Base-by-base conservation (phyloP, 2,113 vertebrate genomes). In the Lycocorax pyrrhopterus region DNA sequence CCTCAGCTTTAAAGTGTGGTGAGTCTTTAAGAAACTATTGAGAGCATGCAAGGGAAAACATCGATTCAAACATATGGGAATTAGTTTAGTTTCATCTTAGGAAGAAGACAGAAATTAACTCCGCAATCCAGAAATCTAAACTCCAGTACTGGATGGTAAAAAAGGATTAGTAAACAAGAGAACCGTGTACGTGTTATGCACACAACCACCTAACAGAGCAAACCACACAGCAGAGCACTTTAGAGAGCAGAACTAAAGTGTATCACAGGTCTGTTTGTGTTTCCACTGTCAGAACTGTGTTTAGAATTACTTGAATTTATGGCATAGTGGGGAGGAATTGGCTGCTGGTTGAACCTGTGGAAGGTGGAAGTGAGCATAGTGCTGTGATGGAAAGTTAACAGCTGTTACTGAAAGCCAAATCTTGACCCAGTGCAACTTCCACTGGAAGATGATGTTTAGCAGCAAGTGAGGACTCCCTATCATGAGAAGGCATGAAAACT, bases 141-240 rank as follows among this genome's bases (percentile, higher is more conserved):
- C 37, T 84, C 60, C 8, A 26, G 16, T 60, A 68, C 1, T 73
- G 23, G 80, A 33, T 30, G 29, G 6, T 71, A 77, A 76, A 91
- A 66, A 67, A 43, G 9, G 7, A 41, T 41, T 58, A 62, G 4
- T 37, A 87, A 92, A 14, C 6, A 68, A 58, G 19, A 71, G 16
- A 66, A 46, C 2, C 15, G 4, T 15, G 7, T 5, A 0, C 18
- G 3, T 52, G 16, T 52, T 63, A 7, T 13, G 13, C 39, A 64
- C 3, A 27, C 51, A 94, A 56, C 1, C 11, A 72, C 14, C 16
- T 37, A 77, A 52, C 12, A 62, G 32, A 10, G 10, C 14, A 92
- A 84, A 87, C 8, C 11, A n/a, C 12, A 8, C 30, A 74, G 32
- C 13, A 90, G 10, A 53, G 7, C 19, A 77, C 10, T 73, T 87